Evolutionary conservation across 2,113 vertebrate genomes (phyloP).

Genomic region (Dasyornis broadbenti): DNA sequence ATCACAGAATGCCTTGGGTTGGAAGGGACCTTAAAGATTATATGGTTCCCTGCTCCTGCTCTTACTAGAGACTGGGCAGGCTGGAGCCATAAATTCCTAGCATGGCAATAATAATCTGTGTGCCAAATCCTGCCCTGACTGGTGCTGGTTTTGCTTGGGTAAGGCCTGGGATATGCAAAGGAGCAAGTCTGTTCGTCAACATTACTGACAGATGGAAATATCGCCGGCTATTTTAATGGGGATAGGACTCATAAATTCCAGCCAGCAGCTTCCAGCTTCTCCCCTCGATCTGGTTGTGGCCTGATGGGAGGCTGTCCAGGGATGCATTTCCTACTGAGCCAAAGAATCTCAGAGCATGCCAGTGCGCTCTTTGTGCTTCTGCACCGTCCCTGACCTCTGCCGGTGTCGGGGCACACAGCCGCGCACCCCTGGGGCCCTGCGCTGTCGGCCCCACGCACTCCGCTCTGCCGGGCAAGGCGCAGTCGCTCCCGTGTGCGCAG

Average conservation of each 20-base stretch:
- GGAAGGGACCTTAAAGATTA: not conserved
- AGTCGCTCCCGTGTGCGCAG: not conserved
- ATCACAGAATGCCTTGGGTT: not conserved
- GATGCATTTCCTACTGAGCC: not conserved
- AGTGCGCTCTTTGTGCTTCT: not conserved
- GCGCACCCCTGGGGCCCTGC: rapidly evolving
- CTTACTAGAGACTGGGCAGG: not conserved
- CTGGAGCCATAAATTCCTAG: not conserved
- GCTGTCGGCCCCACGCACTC: rapidly evolving
- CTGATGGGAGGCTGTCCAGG: not conserved
- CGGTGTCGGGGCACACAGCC: not conserved
- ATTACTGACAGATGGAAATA: constrained; percentile 6
- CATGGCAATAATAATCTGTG: not conserved
- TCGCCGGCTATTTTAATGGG: constrained; percentile 10
- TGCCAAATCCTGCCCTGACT: not conserved
- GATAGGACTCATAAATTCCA: constrained; percentile 36
- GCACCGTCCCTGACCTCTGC: not conserved
- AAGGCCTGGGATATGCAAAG: not conserved
- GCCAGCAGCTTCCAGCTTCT: constrained; percentile 11
- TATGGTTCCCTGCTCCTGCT: not conserved
- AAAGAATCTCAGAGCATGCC: not conserved
- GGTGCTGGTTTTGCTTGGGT: not conserved
- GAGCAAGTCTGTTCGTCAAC: not conserved
- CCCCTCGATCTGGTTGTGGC: not conserved
- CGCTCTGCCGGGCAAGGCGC: not conserved